Base-by-base conservation (phyloP, 2,113 vertebrate species). In the Danionella cerebrum region DNA sequence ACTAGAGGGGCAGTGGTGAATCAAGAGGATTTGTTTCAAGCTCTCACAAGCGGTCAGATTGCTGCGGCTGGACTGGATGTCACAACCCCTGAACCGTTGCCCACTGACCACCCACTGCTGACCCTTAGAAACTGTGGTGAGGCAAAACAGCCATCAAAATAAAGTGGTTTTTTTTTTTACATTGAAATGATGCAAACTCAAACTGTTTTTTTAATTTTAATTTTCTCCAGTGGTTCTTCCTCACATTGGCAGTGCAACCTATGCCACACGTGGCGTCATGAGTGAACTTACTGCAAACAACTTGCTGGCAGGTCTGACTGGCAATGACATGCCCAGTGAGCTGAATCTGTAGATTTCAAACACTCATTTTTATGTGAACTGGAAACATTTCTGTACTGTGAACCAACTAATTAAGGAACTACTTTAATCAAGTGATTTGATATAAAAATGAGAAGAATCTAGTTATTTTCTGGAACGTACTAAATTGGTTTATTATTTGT, bases 181-280 rank as follows among this genome's bases (percentile, higher is more conserved):
- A 14, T 14, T 4, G 7, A 27, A 27, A 12, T 21, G 12, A n/a
- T 14, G 35, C 36, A 8, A 5, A n/a, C 21, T 25, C 69, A 67
- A 57, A 1, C 6, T 65, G 3, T 72, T 11, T 0, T 59, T 6
- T 29, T 35, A 67, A n/a, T n/a, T n/a, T n/a, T n/a, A n/a, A n/a
- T n/a, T n/a, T 48, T 13, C 13, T 69, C 3, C 80, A 89, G 86
- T 87, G 72, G 80, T 89, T 67, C 84, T 88, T 41, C 85, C 87
- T 0, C 88, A 89, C 52, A 82, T 92, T 1, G 78, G 86, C 54
- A 89, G 89, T 8, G 87, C 86, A 52, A 82, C 84, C 0, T 81
- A 89, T 70, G 81, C 84, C 68, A 91, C 89, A 0, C 84, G 89
- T 59, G 86, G 85, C 25, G 21, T 80, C 82, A 92, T 91, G 90